Conservation (phyloP, 92 coral and sea anemone genomes). For the Anthopleura xanthogrammica region DNA sequence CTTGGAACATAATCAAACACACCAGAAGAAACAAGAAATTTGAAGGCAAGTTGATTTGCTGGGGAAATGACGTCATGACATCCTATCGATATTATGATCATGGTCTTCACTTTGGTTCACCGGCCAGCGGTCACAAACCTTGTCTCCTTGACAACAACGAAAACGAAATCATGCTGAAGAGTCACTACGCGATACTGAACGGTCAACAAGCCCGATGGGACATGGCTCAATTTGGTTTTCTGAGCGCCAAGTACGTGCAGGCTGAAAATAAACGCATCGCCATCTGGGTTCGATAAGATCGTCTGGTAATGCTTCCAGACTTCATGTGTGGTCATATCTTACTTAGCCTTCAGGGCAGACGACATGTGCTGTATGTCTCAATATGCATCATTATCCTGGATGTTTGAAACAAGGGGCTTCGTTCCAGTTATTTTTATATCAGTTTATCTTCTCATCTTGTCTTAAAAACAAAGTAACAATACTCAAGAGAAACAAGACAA, state of each 20-base stretch:
- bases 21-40: constrained; percentile 64
- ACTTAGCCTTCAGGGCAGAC: not conserved
- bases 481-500: not conserved
- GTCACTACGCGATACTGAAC: constrained; percentile 87
- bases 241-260: constrained; percentile 77
- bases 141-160: constrained; percentile 89
- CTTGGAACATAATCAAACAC: constrained; percentile 93
- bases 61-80: constrained; percentile 78
- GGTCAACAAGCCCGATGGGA: constrained; percentile 88
- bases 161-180: constrained; percentile 87
- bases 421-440: not conserved
- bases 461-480: not conserved
- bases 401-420: not conserved
- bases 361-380: not conserved
- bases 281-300: constrained; percentile 87
- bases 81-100: constrained; percentile 94
- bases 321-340: constrained; percentile 25
- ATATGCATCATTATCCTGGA: not conserved
- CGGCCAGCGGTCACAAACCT: constrained; percentile 79
- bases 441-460: not conserved
- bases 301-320: constrained; percentile 4
- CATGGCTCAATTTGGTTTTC: constrained; percentile 96
- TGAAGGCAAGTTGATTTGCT: constrained; percentile 79
- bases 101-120: constrained; percentile 94
- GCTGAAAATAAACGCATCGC: constrained; percentile 88